Base-by-base conservation (phyloP, 2,888 invertebrate genomes). In the Ethmia dodecea region DNA sequence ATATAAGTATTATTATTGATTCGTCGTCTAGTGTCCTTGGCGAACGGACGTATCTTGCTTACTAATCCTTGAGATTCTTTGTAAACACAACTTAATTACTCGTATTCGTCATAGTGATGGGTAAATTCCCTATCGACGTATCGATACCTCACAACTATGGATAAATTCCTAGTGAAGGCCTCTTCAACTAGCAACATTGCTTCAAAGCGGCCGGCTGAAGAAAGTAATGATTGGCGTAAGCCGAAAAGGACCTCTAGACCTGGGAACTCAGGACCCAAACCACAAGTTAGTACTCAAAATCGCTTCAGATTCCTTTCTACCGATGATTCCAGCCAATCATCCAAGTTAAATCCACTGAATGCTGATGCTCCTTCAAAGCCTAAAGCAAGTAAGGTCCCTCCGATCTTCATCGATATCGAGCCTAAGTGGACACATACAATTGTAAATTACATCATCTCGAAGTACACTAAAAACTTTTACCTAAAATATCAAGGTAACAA, bases 401-500 rank as follows among this genome's bases (percentile, higher is more conserved):
- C 33, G n/a, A 28, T 33, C 4, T n/a, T 33, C 3, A 2, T 33
- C 14, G 33, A 33, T 1, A 1, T 28, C 2, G 13, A 28, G 8
- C 1, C 10, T 5, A 10, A 20, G 1, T 29, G 29, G 35, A 29
- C 35, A 1, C 29, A 35, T 12, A 12, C 22, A 4, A 25, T 24
- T 12, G 13, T 35, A 3, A 35, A 15, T 11, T 4, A n/a, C 8
- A 1, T 15, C 3, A 11, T 35, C 6, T n/a, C 3, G 2, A 13
- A 11, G 6, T 10, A 12, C 15, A 32, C 28, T n/a, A 38, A 31
- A 13, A n/a, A 14, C 0, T 38, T 35, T 28, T 35, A 35, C 13
- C 25, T 38, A 1, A 28, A 31, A 16, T 38, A 38, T n/a, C 14
- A 16, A 14, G 28, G 34, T n/a, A 22, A 15, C 3, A 28, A 28